These are phyloP conservation scores for Ecdyonurus torrentis DNA, from an alignment of 2,888 invertebrate species.

Conservation along the genomic window DNA sequence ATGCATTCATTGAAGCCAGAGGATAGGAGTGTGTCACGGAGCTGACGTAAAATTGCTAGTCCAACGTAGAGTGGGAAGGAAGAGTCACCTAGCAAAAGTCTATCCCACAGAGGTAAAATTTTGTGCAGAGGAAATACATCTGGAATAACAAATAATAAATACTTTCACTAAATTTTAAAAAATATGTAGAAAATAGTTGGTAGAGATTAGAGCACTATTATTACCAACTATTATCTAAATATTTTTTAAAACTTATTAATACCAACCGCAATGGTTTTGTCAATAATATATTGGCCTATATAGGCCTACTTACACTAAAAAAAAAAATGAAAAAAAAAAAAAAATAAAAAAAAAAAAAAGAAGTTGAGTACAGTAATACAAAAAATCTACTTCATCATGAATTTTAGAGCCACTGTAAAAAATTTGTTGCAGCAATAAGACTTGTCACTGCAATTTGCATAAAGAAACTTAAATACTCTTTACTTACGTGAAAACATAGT, in stretches of 20 bases:
- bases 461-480: conserved; percentile 6
- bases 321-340: too few relatives aligned
- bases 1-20: conserved; percentile 99
- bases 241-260: too few relatives aligned
- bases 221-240: too few relatives aligned
- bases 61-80: conserved; percentile 91
- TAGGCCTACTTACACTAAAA: too few relatives aligned
- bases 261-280: too few relatives aligned
- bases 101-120: conserved; percentile 96
- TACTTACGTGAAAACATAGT: conserved; percentile 96
- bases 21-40: conserved; percentile 62
- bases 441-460: background rate
- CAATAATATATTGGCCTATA: too few relatives aligned
- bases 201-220: too few relatives aligned
- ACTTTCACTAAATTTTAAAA: background rate
- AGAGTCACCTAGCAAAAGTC: conserved; percentile 78
- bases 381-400: background rate
- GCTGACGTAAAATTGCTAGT: conserved; percentile 75
- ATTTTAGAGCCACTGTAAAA: background rate
- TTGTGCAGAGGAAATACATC: conserved; percentile 98
- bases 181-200: too few relatives aligned
- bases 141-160: conserved; percentile 26
- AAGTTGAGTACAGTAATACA: background rate
- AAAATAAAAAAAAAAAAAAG: background rate
- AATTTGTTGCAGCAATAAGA: background rate